phyloP scores from a whole-genome alignment of 2,797 vertebrate genomes.

The Setipinna tenuifilis region DNA sequence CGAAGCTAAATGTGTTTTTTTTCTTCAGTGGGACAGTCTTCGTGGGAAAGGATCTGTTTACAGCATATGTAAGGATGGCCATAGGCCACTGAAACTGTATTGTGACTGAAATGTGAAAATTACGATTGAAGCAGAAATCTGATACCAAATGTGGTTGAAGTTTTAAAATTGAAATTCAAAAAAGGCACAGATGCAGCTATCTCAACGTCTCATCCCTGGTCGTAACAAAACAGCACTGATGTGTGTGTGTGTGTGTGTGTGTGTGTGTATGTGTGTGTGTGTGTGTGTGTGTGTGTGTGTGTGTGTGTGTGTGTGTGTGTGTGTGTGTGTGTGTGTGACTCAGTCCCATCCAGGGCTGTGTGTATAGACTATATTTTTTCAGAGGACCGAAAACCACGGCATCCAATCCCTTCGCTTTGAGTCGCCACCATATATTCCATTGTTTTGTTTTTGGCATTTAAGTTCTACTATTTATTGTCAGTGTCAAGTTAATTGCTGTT shows the following conservation, averaged over 20 bases:
- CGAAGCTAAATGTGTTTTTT: background rate
- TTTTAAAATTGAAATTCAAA: background rate
- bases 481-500: conserved; percentile 70
- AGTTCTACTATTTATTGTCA: conserved; percentile 68
- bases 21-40: background rate
- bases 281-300: background rate
- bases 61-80: background rate
- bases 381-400: background rate
- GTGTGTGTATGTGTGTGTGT: background rate
- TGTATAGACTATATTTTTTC: background rate
- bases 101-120: background rate
- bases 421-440: background rate
- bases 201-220: background rate
- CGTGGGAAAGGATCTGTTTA: background rate
- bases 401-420: background rate
- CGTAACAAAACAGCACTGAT: background rate
- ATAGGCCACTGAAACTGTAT: background rate
- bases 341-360: background rate
- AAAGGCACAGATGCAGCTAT: background rate
- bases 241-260: background rate
- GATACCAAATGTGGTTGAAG: background rate
- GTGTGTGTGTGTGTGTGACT: background rate
- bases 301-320: background rate
- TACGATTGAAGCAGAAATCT: background rate
- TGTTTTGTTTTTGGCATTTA: conserved; percentile 39